phyloP scores from a whole-genome alignment of 1,140 invertebrate genomes.

The Achroia grisella region DNA sequence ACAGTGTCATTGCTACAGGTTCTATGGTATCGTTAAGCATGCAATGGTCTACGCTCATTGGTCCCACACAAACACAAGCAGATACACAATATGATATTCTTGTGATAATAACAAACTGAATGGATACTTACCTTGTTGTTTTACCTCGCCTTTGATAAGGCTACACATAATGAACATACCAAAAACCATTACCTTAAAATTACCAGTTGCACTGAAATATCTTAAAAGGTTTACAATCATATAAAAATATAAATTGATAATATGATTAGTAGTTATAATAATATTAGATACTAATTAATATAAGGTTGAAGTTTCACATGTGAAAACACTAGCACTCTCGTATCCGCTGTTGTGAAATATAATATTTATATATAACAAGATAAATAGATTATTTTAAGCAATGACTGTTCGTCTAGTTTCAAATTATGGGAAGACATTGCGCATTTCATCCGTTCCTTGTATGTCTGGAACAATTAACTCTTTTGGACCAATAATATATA shows the following conservation, averaged over 20 bases:
- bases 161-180: conserved; percentile 40
- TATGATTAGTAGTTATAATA: conserved; percentile 66
- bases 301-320: conserved; percentile 69
- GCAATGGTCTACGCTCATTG: conserved; percentile 36
- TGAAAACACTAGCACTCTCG: conserved; percentile 72
- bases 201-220: conserved; percentile 63
- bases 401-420: conserved; percentile 61
- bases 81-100: conserved; percentile 24
- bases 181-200: conserved; percentile 49
- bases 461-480: conserved; percentile 54
- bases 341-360: conserved; percentile 62
- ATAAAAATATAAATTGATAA: conserved; percentile 50
- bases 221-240: conserved; percentile 36
- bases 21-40: conserved; percentile 17
- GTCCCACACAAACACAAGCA: conserved; percentile 41
- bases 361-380: conserved; percentile 62
- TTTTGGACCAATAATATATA: conserved; percentile 1
- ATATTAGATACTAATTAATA: conserved; percentile 63
- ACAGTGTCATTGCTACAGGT: background rate
- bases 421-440: conserved; percentile 74
- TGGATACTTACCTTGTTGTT: conserved; percentile 49
- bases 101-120: conserved; percentile 17
- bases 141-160: conserved; percentile 64
- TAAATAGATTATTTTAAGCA: conserved; percentile 66
- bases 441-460: conserved; percentile 73